Percentiles rank a stretch among this genome's conserved stretches.
These are phyloP conservation scores for Cirrhinus molitorella DNA, from an alignment of 2,797 vertebrate species.

Conservation along the genomic window DNA sequence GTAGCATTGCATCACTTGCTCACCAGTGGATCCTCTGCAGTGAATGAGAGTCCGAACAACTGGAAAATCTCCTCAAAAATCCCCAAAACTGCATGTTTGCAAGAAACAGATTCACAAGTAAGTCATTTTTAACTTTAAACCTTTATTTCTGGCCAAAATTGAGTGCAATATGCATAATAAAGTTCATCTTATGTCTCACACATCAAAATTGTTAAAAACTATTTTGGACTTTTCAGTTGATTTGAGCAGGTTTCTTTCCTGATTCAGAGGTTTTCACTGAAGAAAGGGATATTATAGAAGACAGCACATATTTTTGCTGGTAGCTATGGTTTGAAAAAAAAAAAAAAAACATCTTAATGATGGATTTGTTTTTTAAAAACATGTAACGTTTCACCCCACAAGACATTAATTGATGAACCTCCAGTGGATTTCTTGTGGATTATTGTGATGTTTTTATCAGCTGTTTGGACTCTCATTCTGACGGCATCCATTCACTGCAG, in stretches of 20 bases:
- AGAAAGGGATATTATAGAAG: not conserved
- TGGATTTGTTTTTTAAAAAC: too few species aligned
- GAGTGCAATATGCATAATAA: not conserved
- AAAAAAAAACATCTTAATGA: too few species aligned
- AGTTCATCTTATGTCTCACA: too few species aligned
- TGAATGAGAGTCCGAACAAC: not conserved
- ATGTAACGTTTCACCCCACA: too few species aligned
- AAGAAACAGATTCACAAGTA: not conserved
- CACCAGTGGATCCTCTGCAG: not conserved
- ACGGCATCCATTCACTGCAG: too few species aligned
- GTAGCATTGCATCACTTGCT: not conserved
- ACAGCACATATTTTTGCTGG: too few species aligned
- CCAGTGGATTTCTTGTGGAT: too few species aligned
- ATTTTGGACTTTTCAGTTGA: not conserved
- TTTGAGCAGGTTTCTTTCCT: not conserved
- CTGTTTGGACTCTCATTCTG: too few species aligned
- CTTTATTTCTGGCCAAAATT: too few species aligned
- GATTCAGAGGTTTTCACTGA: not conserved
- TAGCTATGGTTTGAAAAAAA: too few species aligned
- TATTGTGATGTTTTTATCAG: too few species aligned
- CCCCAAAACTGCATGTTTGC: not conserved
- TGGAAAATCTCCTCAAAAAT: not conserved
- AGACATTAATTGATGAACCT: too few species aligned
- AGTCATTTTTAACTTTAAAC: not conserved
- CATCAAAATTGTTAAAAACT: not conserved